A percentile compares a stretch with the other conserved stretches of the same genome.
These are phyloP conservation scores for Acromyrmex charruanus DNA, from an alignment of 1,140 invertebrate genomes.

Conservation along the genomic window DNA sequence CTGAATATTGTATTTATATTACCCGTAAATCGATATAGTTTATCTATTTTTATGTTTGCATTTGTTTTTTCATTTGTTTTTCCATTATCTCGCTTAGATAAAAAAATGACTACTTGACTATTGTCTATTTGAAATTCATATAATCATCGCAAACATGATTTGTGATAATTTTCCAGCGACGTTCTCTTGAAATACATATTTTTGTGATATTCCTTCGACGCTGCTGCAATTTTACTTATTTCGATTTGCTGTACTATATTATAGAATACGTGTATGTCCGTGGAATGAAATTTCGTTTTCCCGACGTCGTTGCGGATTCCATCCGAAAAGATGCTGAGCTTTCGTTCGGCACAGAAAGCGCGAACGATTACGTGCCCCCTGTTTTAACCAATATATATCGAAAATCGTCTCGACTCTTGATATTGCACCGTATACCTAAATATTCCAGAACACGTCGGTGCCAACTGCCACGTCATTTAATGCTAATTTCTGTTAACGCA, in stretches of 20 bases:
- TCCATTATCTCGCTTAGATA: background rate
- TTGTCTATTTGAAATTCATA: background rate
- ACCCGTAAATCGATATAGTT: background rate
- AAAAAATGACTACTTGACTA: background rate
- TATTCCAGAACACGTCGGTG: conserved; percentile 8
- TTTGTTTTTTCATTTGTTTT: background rate
- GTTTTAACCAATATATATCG: conserved; percentile 51
- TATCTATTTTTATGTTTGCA: background rate
- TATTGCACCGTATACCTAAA: conserved; percentile 41
- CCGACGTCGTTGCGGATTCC: conserved; percentile 41
- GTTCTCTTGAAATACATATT: conserved; percentile 37
- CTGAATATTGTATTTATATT: background rate
- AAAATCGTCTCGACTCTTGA: background rate
- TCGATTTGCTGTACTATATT: conserved; percentile 38
- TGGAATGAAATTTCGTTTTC: conserved; percentile 57
- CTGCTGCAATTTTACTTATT: conserved; percentile 44
- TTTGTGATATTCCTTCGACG: conserved; percentile 11
- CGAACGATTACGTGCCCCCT: conserved; percentile 47
- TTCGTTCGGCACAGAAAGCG: conserved; percentile 42
- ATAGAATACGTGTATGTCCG: conserved; percentile 48
- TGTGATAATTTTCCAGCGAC: background rate
- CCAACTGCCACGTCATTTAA: conserved; percentile 15
- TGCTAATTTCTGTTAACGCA: conserved; percentile 7
- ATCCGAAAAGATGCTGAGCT: conserved; percentile 68
- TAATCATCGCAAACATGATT: conserved; percentile 16